A percentile compares a stretch with the other conserved stretches of the same genome.
Conservation (phyloP, 2,888 invertebrate species). For the Drosophila macrospina region DNA sequence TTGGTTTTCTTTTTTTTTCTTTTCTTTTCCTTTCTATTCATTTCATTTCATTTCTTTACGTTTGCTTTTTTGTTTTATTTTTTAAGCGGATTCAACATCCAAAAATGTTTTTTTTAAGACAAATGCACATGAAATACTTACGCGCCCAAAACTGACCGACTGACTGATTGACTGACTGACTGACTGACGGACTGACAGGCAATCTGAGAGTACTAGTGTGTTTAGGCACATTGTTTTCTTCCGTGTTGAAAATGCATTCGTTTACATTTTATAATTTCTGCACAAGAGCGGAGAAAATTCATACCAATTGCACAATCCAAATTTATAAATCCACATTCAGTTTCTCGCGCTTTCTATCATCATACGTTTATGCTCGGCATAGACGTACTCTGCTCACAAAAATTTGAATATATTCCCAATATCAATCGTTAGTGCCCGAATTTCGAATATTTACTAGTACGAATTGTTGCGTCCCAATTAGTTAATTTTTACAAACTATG, state of each 20-base stretch:
- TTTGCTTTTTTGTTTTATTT: slow-evolving; percentile 17
- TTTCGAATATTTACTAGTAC: slow-evolving; percentile 33
- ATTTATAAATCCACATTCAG: slow-evolving; percentile 35
- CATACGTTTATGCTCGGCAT: slow-evolving; percentile 46
- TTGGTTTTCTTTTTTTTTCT: slow-evolving; percentile 14
- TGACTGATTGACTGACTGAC: slow-evolving; percentile 26
- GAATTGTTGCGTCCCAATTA: slow-evolving; percentile 68
- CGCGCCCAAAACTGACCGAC: slow-evolving; percentile 44
- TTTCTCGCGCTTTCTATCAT: slow-evolving; percentile 7
- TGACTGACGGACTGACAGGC: slow-evolving; percentile 15
- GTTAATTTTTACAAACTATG: slow-evolving; percentile 63
- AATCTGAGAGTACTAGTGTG: slow-evolving; percentile 26
- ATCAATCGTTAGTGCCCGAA: slow-evolving; percentile 13
- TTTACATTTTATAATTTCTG: slow-evolving; percentile 51
- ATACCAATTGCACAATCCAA: slow-evolving; percentile 81
- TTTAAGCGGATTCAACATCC: slow-evolving; percentile 55
- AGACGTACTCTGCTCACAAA: slow-evolving; percentile 19
- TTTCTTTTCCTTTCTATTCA: slow-evolving; percentile 22
- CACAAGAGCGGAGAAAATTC: slow-evolving; percentile 79
- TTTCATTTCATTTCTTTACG: slow-evolving; percentile 22
- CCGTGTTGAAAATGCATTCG: slow-evolving; percentile 74
- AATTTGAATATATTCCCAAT: slow-evolving; percentile 29
- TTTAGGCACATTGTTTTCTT: slow-evolving; percentile 61
- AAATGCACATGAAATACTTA: slow-evolving; percentile 76
- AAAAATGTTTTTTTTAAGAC: slow-evolving; percentile 59